Evolutionary conservation across 2,888 invertebrate genomes (phyloP).

Genomic region (Chrysolina oricalcia): DNA sequence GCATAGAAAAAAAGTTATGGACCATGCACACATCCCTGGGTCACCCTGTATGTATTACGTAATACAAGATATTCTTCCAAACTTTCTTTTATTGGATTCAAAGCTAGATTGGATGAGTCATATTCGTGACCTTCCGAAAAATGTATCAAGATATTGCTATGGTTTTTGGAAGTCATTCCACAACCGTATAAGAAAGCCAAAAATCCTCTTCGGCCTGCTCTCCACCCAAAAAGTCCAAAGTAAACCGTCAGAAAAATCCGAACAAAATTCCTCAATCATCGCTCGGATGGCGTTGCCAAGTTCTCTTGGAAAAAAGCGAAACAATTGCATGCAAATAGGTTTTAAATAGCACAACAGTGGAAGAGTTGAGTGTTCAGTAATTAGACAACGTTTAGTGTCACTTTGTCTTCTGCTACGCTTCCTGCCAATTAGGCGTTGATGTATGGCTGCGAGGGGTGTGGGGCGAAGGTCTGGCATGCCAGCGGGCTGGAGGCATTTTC

Average conservation of each 20-base stretch:
- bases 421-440: slow-evolving; percentile 73
- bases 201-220: no score
- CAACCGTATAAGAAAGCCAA: no score
- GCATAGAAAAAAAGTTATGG: no score
- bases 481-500: slow-evolving; percentile 62
- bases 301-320: slow-evolving; percentile 48
- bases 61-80: no score
- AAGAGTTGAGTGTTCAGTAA: slow-evolving; percentile 64
- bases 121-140: no score
- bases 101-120: no score
- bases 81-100: no score
- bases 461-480: slow-evolving; percentile 48
- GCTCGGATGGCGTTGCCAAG: slow-evolving; percentile 41
- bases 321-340: slow-evolving; percentile 65
- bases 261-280: slow-evolving; percentile 55
- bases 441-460: slow-evolving; percentile 64
- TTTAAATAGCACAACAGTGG: slow-evolving; percentile 65
- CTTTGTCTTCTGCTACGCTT: slow-evolving; percentile 70
- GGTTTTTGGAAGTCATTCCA: no score
- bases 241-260: slow-evolving; percentile 26
- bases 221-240: neutral
- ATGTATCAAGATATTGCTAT: no score
- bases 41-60: no score
- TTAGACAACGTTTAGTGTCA: slow-evolving; percentile 73
- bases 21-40: no score